Evolutionary conservation across 2,113 vertebrate species (phyloP), one percentile per base, ranked within the genome.

Genomic region (Gadus macrocephalus): DNA sequence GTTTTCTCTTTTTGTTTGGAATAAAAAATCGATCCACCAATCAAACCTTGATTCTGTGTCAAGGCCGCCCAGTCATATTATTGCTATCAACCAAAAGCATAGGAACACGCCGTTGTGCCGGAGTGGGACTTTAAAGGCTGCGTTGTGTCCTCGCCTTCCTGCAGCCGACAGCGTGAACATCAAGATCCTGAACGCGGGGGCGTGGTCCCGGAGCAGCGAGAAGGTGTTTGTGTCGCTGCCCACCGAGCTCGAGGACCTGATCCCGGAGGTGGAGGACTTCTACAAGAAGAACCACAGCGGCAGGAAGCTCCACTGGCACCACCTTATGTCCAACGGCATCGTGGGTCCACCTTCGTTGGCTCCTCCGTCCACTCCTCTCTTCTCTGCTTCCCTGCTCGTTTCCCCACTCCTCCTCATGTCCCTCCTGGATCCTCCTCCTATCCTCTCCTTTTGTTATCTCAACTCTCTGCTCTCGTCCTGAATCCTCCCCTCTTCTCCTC

Each of bases 281-380:
- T 99, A 99, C 81, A 99, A 99, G 91, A 99, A 98, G 91, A 99
- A 98, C 88, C 97, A 99, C 89, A 99, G 96, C 49, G 97, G 97
- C 83, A 92, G 97, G 86, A 99, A 99, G 83, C 92, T 99, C 38
- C 97, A 99, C 86, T 99, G 97, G 97, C 97, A 99, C 75, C 97
- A 99, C 85, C 95, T 99, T 80, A 99, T 99, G 97, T 99, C 97
- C 76, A 99, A 99, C 69, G 97, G 97, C 91, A 98, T 99, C 84
- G 97, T 99, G 89, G 93, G 97, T 58, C 15, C n/a, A 58, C 9
- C 55, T 20, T 19, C 20, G 6, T 1, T 7, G 1, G 31, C 20
- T 61, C 19, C 3, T n/a, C 4, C 22, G 25, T 25, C 25, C 25
- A 25, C n/a, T 61, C 59, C 20, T 22, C 19, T 61, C 1, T 4